Evolutionary conservation across 2,113 vertebrate genomes (phyloP).

Genomic region (Lepus timidus): DNA sequence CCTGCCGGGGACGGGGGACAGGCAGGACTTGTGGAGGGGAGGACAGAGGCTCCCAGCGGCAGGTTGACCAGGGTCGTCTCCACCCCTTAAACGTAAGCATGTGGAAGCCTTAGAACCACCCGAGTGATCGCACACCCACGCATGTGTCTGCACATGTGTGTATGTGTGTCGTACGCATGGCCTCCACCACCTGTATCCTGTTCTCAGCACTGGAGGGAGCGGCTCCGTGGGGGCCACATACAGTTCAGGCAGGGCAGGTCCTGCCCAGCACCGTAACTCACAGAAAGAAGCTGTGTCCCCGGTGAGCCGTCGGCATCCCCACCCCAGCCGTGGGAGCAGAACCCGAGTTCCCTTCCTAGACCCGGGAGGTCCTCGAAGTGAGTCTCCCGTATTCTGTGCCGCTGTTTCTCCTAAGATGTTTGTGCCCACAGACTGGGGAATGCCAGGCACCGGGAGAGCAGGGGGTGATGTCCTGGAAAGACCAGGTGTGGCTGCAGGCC

Average conservation of each 20-base stretch:
- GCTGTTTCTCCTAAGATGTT: no score
- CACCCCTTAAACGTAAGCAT: background rate
- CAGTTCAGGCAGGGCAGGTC: background rate
- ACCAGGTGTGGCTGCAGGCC: no score
- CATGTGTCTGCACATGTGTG: background rate
- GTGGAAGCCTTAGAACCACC: no score
- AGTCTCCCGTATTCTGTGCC: no score
- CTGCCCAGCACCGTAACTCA: background rate
- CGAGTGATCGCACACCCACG: background rate
- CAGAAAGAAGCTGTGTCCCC: background rate
- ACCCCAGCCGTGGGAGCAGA: no score
- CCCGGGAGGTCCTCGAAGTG: no score
- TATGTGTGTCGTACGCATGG: no score
- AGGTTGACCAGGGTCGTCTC: background rate
- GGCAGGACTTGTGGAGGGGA: background rate
- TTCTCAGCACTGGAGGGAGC: background rate
- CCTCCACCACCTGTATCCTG: background rate
- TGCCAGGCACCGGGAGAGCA: background rate
- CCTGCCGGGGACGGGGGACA: background rate
- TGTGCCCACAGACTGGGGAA: background rate
- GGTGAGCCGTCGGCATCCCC: background rate
- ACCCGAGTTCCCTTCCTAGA: no score
- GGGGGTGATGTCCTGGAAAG: background rate
- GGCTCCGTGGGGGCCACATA: accelerated
- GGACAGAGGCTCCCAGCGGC: background rate